Evolutionary conservation across 1,140 invertebrate genomes (phyloP), one percentile per base, ranked within the genome.

Genomic region (Orchesella cincta): DNA sequence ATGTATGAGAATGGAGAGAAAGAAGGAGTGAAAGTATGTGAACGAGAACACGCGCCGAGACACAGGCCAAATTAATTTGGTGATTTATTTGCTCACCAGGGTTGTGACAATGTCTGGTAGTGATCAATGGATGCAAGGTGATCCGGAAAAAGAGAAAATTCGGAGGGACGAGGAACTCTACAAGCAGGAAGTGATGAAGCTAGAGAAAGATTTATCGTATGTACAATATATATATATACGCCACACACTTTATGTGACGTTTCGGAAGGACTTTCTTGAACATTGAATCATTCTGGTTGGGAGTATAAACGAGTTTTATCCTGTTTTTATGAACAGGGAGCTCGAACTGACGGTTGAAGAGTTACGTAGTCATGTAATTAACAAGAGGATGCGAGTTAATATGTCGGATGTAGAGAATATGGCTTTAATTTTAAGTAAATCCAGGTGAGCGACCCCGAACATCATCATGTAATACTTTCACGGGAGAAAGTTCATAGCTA

Each of bases 341-440:
- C 88, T 99, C 67, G 97, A 98, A 87, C 90, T 91, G 33, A 95
- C 94, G 3, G 96, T 99, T 1, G 97, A 98, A 86, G 94, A 96
- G 84, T 87, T 98, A 54, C 89, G 96, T 73, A 93, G 93, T 54
- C 97, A 98, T 85, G 96, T 98, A 0, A 95, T 98, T 67, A 97
- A 96, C 86, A 90, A 94, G 74, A 93, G 96, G 84, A 97, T 94
- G 62, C 89, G 95, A 46, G 96, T 98, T 16, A 98, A 97, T 84
- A 96, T 97, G 93, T 91, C 92, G 0, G 96, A 98, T 84, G 96
- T 99, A 1, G 97, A 99, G 85, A 93, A 94, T 82, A 97, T 98
- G 90, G 96, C 96, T 23, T 88, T 98, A 79, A 90, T 97, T 75
- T 87, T 99, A 23, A 95, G 92, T 85, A 90, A 93, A 86, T 91